Base-by-base conservation (phyloP, 2,797 vertebrate species). In the Champsocephalus esox region DNA sequence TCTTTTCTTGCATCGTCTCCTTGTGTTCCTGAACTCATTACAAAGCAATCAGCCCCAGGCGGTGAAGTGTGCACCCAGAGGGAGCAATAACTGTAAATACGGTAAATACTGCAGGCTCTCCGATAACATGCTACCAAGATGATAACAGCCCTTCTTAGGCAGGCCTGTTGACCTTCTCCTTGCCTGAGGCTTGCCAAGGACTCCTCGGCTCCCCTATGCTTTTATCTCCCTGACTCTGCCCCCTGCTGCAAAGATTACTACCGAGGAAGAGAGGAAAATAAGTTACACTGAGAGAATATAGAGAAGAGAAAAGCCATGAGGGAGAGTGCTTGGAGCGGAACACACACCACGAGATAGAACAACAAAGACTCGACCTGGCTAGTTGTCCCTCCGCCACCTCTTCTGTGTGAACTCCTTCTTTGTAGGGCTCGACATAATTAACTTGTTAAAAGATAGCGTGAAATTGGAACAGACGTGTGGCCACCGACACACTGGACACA, bases 11-110 rank as follows among this genome's bases (percentile, higher is more conserved):
- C 80, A 88, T 88, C n/a, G 79, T 73, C 84, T 92, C 89, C 84
- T 89, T 79, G 90, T 93, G 90, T 95, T 94, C 84, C 89, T 93
- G 91, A 97, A 96, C 95, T 97, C 95, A 96, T 97, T 98, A 96
- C 93, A 94, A 95, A 95, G 93, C 95, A 96, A 96, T 96, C 92
- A 94, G 90, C 94, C 93, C 91, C 90, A 86, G 88, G 95, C 87
- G 83, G 93, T 95, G 90, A 95, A 95, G 95, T 95, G 92, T 92
- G 92, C 94, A 94, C 96, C 95, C 95, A 94, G 92, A 95, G 95
- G 95, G 96, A 97, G 94, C 95, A 96, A 96, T 96, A 96, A 95
- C 95, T 97, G 94, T 97, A 97, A 97, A 96, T 98, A 19, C 19
- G 19, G 19, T 19, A 19, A 19, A 19, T 91, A 90, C 94, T 96